Conservation (phyloP, 2,888 invertebrate species). For the Cryptus armator region DNA sequence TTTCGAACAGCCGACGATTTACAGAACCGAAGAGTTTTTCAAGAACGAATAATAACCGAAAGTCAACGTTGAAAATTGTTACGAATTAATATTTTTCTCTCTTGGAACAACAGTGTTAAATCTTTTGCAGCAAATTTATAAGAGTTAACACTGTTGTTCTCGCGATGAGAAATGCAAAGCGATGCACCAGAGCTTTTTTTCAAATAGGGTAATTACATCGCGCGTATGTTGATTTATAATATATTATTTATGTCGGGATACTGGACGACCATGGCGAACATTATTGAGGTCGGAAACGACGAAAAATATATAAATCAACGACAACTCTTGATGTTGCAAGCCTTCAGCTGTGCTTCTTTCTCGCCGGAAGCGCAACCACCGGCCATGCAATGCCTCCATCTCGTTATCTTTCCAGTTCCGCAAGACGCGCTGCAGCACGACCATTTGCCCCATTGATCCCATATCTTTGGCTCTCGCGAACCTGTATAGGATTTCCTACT, state of each 20-base stretch:
- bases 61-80: background rate
- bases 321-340: constrained; percentile 82
- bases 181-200: background rate
- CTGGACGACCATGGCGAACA: background rate
- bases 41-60: constrained; percentile 63
- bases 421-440: constrained; percentile 84
- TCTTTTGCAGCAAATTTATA: background rate
- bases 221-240: background rate
- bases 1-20: constrained; percentile 78
- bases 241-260: background rate
- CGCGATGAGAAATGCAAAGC: background rate
- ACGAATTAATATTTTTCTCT: constrained; percentile 39
- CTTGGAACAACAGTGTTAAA: background rate
- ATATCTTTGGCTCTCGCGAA: constrained; percentile 77
- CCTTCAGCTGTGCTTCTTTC: constrained; percentile 86
- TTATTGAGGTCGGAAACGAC: background rate
- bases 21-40: constrained; percentile 79
- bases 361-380: constrained; percentile 84
- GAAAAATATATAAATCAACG: constrained; percentile 30
- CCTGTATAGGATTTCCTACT: constrained; percentile 60
- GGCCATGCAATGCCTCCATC: constrained; percentile 85
- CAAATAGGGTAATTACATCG: background rate
- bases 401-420: constrained; percentile 83
- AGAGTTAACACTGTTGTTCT: background rate
- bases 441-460: constrained; percentile 85